Conservation (phyloP, 2,797 vertebrate species). For the Sebastolobus altivelis region DNA sequence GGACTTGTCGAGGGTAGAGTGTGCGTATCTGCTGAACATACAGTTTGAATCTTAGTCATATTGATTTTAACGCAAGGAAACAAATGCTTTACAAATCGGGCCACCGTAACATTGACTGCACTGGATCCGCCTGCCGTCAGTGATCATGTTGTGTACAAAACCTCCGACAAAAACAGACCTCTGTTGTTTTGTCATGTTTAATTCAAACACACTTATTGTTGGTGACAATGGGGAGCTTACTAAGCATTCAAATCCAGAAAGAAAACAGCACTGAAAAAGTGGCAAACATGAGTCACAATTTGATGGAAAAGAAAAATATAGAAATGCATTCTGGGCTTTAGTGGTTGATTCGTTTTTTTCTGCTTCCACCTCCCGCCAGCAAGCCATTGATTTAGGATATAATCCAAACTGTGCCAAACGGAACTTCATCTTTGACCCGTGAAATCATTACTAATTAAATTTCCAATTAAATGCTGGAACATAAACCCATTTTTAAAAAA, state of each 20-base stretch:
- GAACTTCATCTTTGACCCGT: constrained; percentile 31
- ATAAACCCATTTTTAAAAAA: neutral
- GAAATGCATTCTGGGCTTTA: neutral
- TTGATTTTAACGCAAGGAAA: constrained; percentile 57
- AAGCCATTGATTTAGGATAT: constrained; percentile 38
- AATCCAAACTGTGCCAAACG: constrained; percentile 35
- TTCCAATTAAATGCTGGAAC: constrained; percentile 17
- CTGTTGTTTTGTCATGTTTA: constrained; percentile 42
- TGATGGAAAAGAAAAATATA: neutral
- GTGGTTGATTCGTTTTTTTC: neutral
- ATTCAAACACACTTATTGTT: constrained; percentile 40
- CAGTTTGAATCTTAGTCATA: constrained; percentile 45
- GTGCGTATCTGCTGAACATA: constrained; percentile 39
- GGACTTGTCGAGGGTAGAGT: constrained; percentile 14
- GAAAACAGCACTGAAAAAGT: neutral
- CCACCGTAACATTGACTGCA: constrained; percentile 38
- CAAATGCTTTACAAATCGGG: constrained; percentile 63
- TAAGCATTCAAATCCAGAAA: constrained; percentile 12
- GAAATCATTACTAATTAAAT: constrained; percentile 47
- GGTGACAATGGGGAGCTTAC: constrained; percentile 5
- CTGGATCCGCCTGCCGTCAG: constrained; percentile 44
- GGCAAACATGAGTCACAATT: neutral
- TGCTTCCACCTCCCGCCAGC: constrained; percentile 8
- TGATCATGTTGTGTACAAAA: constrained; percentile 30
- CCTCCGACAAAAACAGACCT: constrained; percentile 12